phyloP scores from a whole-genome alignment of 2,888 invertebrate genomes.

The Tridacna crocea region DNA sequence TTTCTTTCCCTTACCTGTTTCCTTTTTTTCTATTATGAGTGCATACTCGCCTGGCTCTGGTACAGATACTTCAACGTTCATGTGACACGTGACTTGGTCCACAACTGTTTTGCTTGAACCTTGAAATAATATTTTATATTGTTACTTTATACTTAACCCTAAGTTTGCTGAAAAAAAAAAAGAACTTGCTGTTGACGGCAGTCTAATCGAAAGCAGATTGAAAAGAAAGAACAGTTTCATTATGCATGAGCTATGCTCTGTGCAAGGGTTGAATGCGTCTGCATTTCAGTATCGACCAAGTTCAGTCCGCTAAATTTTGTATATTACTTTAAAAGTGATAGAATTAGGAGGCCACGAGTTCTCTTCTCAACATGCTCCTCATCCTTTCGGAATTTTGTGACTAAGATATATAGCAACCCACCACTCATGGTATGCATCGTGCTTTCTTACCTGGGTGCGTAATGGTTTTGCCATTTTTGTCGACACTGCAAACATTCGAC shows the following conservation, averaged over 20 bases:
- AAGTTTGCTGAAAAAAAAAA: too few species aligned
- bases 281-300: too few species aligned
- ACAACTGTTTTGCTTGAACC: slow-evolving; percentile 2
- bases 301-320: too few species aligned
- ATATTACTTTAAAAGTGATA: too few species aligned
- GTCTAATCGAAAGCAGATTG: background rate
- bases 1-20: background rate
- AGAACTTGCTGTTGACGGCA: too few species aligned
- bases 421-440: too few species aligned
- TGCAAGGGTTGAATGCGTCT: too few species aligned
- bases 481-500: background rate
- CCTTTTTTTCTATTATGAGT: background rate
- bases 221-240: background rate
- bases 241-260: background rate
- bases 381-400: too few species aligned
- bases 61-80: background rate
- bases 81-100: background rate
- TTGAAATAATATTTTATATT: background rate
- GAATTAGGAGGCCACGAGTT: too few species aligned
- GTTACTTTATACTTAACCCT: background rate
- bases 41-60: background rate
- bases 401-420: too few species aligned
- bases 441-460: background rate
- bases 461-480: background rate
- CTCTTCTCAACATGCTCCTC: too few species aligned